Conservation (phyloP, 2,113 vertebrate genomes). For the Oceanodroma tethys region DNA sequence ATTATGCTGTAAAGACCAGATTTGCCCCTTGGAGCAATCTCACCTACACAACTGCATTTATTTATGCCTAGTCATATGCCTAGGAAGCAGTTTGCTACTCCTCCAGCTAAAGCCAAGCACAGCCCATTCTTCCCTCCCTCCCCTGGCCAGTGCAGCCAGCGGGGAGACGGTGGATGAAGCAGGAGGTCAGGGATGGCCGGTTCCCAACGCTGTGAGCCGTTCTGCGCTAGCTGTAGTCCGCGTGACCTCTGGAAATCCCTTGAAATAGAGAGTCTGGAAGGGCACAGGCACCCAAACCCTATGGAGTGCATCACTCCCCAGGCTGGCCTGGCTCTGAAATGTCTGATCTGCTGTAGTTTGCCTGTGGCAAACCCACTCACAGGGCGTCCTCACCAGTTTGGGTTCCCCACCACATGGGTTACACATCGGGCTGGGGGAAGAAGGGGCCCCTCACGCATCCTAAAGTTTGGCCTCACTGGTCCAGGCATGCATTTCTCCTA, state of each 20-base stretch:
- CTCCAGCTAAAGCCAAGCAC: not conserved
- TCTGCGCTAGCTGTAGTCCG: not conserved
- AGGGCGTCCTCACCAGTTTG: not conserved
- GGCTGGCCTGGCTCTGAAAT: not conserved
- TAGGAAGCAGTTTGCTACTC: not conserved
- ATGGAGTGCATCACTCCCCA: rapidly evolving
- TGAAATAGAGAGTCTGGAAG: not conserved
- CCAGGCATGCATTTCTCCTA: not conserved
- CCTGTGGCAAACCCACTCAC: not conserved
- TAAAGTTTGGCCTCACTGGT: not conserved
- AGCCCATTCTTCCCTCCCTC: not conserved
- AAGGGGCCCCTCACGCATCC: not conserved
- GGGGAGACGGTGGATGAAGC: not conserved
- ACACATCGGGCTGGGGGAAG: not conserved
- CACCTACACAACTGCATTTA: not conserved
- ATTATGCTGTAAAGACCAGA: not conserved
- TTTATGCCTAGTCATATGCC: not conserved
- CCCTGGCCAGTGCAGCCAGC: not conserved
- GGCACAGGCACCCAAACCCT: not conserved
- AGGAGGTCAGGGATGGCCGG: not conserved
- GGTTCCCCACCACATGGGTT: not conserved
- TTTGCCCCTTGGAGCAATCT: not conserved
- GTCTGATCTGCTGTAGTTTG: not conserved
- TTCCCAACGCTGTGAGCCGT: not conserved
- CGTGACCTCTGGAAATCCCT: not conserved